These are phyloP conservation scores for Temnothorax rugatulus DNA, from an alignment of 2,888 invertebrate genomes.

Conservation along the genomic window DNA sequence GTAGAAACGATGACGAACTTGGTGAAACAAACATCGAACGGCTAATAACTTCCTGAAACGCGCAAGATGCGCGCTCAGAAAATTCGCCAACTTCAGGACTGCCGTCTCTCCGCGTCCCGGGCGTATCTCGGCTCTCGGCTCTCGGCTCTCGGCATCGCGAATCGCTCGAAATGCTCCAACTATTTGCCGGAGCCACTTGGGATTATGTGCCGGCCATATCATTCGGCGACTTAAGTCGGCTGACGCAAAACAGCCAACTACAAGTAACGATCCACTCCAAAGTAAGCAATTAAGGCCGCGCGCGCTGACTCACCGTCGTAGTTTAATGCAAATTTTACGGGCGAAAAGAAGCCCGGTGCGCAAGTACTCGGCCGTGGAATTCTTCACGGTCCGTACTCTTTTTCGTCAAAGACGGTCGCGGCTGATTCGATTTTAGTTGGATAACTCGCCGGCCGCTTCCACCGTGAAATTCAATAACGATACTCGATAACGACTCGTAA, in stretches of 20 bases:
- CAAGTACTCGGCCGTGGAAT: conserved; percentile 62
- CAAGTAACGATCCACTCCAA: conserved; percentile 52
- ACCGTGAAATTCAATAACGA: conserved; percentile 43
- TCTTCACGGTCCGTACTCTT: conserved; percentile 52
- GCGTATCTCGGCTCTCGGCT: no score
- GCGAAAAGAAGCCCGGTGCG: conserved; percentile 65
- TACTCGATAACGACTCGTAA: conserved; percentile 29
- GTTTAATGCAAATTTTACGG: conserved; percentile 58
- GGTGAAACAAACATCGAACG: conserved; percentile 48
- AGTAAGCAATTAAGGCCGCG: conserved; percentile 62
- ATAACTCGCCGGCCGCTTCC: not conserved
- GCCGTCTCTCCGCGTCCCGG: not conserved
- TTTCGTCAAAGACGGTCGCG: conserved; percentile 26
- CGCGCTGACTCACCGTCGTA: conserved; percentile 43
- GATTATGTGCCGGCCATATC: conserved; percentile 43
- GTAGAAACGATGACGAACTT: conserved; percentile 44
- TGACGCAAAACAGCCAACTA: conserved; percentile 44
- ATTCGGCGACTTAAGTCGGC: conserved; percentile 48
- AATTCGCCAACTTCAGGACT: conserved; percentile 42
- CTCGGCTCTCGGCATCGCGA: not conserved
- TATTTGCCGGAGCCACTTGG: conserved; percentile 22
- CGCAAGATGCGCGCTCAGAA: conserved; percentile 27
- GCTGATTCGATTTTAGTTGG: conserved; percentile 54
- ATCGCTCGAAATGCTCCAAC: conserved; percentile 6
- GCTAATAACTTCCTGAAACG: conserved; percentile 41